These are phyloP conservation scores for Paraescarpia echinospica DNA, from an alignment of 1,140 invertebrate genomes.

Conservation along the genomic window DNA sequence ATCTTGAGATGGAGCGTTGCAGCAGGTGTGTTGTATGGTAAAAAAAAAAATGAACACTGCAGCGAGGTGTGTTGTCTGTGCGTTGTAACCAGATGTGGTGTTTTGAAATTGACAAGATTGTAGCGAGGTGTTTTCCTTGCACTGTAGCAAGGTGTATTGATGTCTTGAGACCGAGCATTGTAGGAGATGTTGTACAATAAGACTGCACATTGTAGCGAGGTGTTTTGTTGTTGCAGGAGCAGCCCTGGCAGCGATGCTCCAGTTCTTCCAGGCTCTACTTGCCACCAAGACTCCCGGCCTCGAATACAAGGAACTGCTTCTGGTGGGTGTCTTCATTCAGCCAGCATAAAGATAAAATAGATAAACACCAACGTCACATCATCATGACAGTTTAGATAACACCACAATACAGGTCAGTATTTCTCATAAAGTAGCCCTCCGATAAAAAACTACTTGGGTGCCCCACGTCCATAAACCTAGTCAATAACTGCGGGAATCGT, in stretches of 20 bases:
- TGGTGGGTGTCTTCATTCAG: constrained; percentile 34
- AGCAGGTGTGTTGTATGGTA: no score
- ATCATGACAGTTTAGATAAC: not conserved
- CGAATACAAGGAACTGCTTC: constrained; percentile 76
- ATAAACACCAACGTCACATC: not conserved
- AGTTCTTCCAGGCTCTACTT: constrained; percentile 89
- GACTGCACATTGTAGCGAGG: not conserved
- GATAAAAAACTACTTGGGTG: not conserved
- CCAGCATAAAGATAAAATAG: not conserved
- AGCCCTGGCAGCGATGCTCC: constrained; percentile 83
- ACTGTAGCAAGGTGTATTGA: not conserved
- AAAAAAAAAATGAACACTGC: no score
- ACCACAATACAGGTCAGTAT: not conserved
- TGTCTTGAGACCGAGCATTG: not conserved
- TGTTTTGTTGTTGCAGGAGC: constrained; percentile 61
- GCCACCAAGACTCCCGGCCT: constrained; percentile 76
- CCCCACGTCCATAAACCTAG: not conserved
- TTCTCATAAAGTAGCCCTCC: not conserved
- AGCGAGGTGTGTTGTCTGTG: no score
- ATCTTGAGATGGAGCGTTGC: no score
- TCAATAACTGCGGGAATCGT: not conserved
- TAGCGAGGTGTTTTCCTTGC: not conserved
- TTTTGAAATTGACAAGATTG: no score
- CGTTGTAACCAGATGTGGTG: no score
- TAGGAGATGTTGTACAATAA: no score